Percentiles rank a stretch among this genome's conserved stretches.
Evolutionary conservation across 2,888 invertebrate genomes (phyloP).

Genomic region (Trisateles emortualis): DNA sequence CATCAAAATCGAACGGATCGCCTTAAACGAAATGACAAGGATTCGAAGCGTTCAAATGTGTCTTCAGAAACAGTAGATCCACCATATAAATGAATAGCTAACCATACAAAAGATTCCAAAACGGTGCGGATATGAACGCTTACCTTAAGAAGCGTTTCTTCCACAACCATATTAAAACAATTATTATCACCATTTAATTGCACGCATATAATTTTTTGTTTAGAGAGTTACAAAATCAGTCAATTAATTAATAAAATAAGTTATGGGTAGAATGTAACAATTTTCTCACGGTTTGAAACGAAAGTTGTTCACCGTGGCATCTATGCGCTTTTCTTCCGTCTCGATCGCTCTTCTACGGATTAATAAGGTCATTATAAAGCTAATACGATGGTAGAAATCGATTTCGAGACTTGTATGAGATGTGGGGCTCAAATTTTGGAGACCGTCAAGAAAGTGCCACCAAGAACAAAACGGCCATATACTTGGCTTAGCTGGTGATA

Average conservation of each 20-base stretch:
- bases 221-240: constrained; percentile 18
- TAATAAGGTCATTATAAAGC: constrained; percentile 46
- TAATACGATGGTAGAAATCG: constrained; percentile 21
- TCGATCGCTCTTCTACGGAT: constrained; percentile 27
- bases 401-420: constrained; percentile 30
- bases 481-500: too few relatives aligned
- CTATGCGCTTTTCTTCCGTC: constrained; percentile 50
- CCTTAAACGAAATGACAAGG: too few relatives aligned
- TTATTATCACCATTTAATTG: constrained; percentile 4
- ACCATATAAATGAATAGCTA: too few relatives aligned
- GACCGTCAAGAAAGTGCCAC: too few relatives aligned
- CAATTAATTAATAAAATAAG: constrained; percentile 9
- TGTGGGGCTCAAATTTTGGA: too few relatives aligned
- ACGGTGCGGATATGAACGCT: too few relatives aligned
- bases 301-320: constrained; percentile 35
- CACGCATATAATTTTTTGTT: constrained; percentile 11
- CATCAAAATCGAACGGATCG: too few relatives aligned
- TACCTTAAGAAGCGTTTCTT: background rate
- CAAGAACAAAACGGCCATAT: too few relatives aligned
- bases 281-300: constrained; percentile 42
- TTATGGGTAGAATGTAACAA: constrained; percentile 32
- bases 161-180: background rate
- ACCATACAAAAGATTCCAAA: too few relatives aligned
- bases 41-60: too few relatives aligned
- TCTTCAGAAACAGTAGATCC: too few relatives aligned